Evolutionary conservation across 2,888 invertebrate species (phyloP).

Genomic region (Acheta domesticus): DNA sequence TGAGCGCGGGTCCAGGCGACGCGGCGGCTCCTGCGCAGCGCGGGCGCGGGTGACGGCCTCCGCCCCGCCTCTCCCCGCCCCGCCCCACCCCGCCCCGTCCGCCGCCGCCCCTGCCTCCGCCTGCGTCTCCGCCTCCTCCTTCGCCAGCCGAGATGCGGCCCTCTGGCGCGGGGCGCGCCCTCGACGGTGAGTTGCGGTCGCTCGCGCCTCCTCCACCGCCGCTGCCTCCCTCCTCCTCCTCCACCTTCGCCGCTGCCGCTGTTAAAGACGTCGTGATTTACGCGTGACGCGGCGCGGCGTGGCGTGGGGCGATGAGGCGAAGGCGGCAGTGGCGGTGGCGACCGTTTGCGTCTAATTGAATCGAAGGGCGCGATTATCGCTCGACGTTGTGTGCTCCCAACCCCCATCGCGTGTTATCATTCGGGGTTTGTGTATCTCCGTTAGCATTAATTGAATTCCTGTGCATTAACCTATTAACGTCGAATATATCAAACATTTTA

Average conservation of each 20-base stretch:
- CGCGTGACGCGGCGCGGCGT: not conserved
- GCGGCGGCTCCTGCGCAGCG: too few species aligned
- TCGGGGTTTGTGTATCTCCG: slow-evolving; percentile 18
- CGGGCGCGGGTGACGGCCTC: too few species aligned
- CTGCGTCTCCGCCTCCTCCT: too few species aligned
- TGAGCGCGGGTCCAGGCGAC: too few species aligned
- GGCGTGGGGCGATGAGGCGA: not conserved
- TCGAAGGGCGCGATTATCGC: not conserved
- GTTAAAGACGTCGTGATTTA: not conserved
- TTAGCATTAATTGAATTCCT: not conserved
- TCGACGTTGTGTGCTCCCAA: not conserved
- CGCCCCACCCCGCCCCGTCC: too few species aligned
- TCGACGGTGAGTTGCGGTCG: too few species aligned
- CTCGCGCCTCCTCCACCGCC: too few species aligned
- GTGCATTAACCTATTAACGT: not conserved
- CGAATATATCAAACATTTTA: not conserved
- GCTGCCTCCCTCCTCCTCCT: not conserved
- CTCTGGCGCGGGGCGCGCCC: too few species aligned
- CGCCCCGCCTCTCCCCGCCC: too few species aligned
- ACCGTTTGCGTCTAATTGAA: not conserved
- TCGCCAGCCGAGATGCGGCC: too few species aligned
- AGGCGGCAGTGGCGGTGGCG: not conserved
- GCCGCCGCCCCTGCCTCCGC: too few species aligned
- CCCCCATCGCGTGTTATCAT: not conserved
- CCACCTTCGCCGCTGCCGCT: not conserved